Conservation (phyloP, 1,140 invertebrate genomes). For the Drosophila sturtevanti region DNA sequence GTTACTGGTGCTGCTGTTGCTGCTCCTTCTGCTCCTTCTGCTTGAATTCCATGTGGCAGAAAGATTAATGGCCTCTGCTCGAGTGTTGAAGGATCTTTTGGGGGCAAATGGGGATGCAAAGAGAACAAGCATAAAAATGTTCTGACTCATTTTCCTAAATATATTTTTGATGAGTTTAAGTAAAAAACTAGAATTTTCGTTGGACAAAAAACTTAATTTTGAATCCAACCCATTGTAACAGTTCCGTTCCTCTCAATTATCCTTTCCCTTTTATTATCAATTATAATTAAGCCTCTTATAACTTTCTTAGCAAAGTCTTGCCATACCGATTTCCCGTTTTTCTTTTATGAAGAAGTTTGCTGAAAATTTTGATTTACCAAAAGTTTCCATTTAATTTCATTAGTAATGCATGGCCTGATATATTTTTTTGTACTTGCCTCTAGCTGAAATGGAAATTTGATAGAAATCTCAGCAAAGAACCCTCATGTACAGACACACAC, state of each 20-base stretch:
- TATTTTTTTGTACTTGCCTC: constrained; percentile 19
- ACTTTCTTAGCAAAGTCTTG: neutral
- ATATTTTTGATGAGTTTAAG: neutral
- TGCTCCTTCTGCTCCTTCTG: neutral
- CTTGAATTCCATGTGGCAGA: constrained; percentile 52
- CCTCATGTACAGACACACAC: neutral
- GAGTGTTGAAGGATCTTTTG: constrained; percentile 25
- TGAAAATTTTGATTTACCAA: constrained; percentile 32
- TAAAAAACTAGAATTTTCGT: neutral
- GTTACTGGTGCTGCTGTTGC: neutral
- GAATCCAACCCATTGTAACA: neutral
- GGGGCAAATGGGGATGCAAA: constrained; percentile 3
- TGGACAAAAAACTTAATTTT: neutral
- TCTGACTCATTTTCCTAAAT: constrained; percentile 19
- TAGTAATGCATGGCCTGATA: constrained; percentile 48
- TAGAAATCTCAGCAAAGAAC: constrained; percentile 49
- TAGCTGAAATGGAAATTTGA: constrained; percentile 47
- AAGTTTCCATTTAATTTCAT: constrained; percentile 73
- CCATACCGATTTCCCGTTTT: neutral
- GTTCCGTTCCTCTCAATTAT: neutral
- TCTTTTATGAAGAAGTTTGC: neutral
- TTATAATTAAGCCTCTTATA: neutral
- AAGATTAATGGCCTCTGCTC: constrained; percentile 64
- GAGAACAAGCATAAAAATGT: constrained; percentile 22
- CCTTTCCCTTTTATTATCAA: neutral